Evolutionary conservation across 2,113 vertebrate species (phyloP).

Genomic region (Lipotes vexillifer): DNA sequence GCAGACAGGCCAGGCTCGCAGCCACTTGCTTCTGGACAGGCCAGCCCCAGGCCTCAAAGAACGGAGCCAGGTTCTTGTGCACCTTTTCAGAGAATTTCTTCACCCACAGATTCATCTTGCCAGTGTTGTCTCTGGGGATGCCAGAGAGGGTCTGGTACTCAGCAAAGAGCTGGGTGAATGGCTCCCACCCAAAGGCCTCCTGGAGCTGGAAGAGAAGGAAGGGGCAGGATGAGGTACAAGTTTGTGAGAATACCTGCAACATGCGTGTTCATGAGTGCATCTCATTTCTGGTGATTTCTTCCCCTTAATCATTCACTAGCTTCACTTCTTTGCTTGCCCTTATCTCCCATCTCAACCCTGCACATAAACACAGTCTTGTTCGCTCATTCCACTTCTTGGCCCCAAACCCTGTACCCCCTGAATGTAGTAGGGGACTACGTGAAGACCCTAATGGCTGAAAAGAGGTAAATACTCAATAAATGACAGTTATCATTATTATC

Average conservation of each 20-base stretch:
- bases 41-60: slow-evolving; percentile 88
- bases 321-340: too few relatives aligned
- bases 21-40: slow-evolving; percentile 76
- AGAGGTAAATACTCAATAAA: background rate
- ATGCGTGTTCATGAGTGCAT: rapidly evolving
- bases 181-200: slow-evolving; percentile 86
- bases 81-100: slow-evolving; percentile 82
- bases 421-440: background rate
- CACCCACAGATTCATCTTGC: slow-evolving; percentile 86
- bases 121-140: slow-evolving; percentile 72
- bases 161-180: slow-evolving; percentile 82
- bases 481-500: background rate
- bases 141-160: slow-evolving; percentile 76
- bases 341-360: background rate
- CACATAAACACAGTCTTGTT: rapidly evolving
- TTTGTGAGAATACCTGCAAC: background rate
- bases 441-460: background rate
- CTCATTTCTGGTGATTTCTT: background rate
- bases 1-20: slow-evolving; percentile 75
- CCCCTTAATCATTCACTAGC: background rate
- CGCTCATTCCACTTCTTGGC: background rate
- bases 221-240: background rate
- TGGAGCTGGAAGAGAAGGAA: slow-evolving; percentile 77
- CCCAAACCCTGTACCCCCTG: background rate
- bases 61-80: slow-evolving; percentile 80